phyloP scores from a whole-genome alignment of 1,140 invertebrate genomes.

The Nautilus pompilius region DNA sequence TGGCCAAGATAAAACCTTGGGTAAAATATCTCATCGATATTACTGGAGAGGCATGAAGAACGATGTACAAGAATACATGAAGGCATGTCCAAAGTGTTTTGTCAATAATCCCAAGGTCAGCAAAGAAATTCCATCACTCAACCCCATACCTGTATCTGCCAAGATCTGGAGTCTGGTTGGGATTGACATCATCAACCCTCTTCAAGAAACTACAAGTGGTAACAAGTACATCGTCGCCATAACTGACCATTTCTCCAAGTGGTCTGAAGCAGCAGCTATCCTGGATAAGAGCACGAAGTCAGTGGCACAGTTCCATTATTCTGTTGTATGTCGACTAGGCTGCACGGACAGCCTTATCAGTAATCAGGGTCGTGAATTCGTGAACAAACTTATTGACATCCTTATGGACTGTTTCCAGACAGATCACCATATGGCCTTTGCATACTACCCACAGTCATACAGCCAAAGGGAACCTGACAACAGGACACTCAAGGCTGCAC shows the following conservation, averaged over 20 bases:
- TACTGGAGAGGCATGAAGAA: slow-evolving; percentile 6
- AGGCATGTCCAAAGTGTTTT: slow-evolving; percentile 2
- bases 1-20: slow-evolving; percentile 1
- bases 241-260: slow-evolving; percentile 8
- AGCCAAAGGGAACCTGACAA: not conserved
- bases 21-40: not conserved
- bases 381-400: slow-evolving; percentile 5
- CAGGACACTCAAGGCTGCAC: not conserved
- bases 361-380: slow-evolving; percentile 9
- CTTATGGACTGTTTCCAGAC: slow-evolving; percentile 5
- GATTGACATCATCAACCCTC: slow-evolving; percentile 3
- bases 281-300: slow-evolving; percentile 2
- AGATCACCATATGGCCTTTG: not conserved
- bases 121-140: not conserved
- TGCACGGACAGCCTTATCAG: slow-evolving; percentile 1
- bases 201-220: slow-evolving; percentile 1
- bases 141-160: slow-evolving; percentile 2
- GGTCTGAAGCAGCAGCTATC: slow-evolving; percentile 4
- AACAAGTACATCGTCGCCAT: not conserved
- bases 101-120: slow-evolving; percentile 3
- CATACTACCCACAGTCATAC: not conserved
- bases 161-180: slow-evolving; percentile 2
- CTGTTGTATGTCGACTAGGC: not conserved
- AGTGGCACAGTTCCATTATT: not conserved
- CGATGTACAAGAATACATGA: not conserved